Evolutionary conservation across 1,140 invertebrate genomes (phyloP).

Genomic region (Apis florea): DNA sequence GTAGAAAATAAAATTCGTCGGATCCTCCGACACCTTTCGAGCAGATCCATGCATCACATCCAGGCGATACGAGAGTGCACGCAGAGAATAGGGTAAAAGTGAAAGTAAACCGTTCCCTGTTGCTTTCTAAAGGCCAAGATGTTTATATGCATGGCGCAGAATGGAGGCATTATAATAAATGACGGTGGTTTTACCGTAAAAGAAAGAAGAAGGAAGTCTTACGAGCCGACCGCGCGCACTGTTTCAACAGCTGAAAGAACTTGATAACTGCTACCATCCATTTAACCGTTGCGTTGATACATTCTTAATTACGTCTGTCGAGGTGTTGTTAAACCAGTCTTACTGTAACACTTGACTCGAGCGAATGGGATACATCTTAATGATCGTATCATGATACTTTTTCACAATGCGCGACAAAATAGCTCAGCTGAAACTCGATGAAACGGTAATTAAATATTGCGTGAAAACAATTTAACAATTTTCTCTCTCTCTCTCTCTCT

Average conservation of each 20-base stretch:
- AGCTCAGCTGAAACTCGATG: background rate
- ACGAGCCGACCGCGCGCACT: background rate
- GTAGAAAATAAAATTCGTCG: background rate
- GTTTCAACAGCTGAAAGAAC: conserved; percentile 25
- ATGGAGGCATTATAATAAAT: conserved; percentile 28
- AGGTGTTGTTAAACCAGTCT: conserved; percentile 37
- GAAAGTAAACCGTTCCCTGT: conserved; percentile 30
- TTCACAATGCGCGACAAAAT: background rate
- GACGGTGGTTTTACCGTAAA: conserved; percentile 3
- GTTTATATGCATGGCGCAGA: conserved; percentile 18
- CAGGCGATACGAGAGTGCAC: background rate
- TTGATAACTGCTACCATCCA: conserved; percentile 35
- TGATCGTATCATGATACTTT: conserved; percentile 23
- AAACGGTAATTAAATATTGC: background rate
- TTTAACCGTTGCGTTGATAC: conserved; percentile 42
- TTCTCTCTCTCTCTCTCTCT: too few species aligned
- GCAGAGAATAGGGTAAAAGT: conserved; percentile 30
- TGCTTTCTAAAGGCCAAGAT: conserved; percentile 46
- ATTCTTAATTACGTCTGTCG: conserved; percentile 54
- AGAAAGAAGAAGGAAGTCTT: conserved; percentile 13
- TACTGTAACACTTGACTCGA: conserved; percentile 38
- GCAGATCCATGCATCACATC: background rate
- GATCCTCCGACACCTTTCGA: background rate
- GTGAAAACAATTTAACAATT: too few species aligned
- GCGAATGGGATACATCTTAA: conserved; percentile 16